Evolutionary conservation across 2,113 vertebrate species (phyloP).

Genomic region (Epinephelus lanceolatus): DNA sequence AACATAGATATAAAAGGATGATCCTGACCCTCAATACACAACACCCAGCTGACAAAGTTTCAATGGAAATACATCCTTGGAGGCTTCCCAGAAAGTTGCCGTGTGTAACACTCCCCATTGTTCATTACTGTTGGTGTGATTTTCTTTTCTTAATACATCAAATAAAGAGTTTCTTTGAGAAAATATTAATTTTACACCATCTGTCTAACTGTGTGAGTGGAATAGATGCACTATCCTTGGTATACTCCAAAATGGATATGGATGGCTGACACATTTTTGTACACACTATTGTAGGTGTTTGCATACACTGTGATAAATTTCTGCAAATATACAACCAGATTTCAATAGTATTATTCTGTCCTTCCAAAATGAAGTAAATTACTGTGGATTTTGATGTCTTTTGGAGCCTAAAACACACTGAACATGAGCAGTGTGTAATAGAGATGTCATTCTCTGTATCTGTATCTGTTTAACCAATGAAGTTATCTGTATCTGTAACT

Average conservation of each 20-base stretch:
- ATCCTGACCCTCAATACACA: conserved; percentile 5
- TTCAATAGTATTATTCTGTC: too few species aligned
- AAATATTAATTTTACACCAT: neutral
- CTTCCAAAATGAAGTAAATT: too few species aligned
- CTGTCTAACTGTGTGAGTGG: neutral
- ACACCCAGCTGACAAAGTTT: neutral
- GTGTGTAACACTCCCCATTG: neutral
- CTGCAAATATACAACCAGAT: too few species aligned
- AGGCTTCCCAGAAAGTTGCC: neutral
- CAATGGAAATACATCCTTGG: neutral
- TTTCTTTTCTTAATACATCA: neutral
- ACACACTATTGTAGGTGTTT: neutral
- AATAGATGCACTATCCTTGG: neutral
- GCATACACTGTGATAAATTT: neutral
- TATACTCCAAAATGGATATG: neutral
- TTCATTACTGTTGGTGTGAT: neutral
- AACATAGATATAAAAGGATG: conserved; percentile 4
- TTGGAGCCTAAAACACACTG: too few species aligned
- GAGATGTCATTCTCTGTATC: too few species aligned
- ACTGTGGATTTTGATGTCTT: too few species aligned
- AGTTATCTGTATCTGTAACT: too few species aligned
- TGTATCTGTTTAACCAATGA: too few species aligned
- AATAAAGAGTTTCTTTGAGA: neutral
- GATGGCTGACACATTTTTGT: neutral
- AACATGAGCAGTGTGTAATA: too few species aligned